Evolutionary conservation across 2,797 vertebrate genomes (phyloP).

Genomic region (Pteropus rufus): DNA sequence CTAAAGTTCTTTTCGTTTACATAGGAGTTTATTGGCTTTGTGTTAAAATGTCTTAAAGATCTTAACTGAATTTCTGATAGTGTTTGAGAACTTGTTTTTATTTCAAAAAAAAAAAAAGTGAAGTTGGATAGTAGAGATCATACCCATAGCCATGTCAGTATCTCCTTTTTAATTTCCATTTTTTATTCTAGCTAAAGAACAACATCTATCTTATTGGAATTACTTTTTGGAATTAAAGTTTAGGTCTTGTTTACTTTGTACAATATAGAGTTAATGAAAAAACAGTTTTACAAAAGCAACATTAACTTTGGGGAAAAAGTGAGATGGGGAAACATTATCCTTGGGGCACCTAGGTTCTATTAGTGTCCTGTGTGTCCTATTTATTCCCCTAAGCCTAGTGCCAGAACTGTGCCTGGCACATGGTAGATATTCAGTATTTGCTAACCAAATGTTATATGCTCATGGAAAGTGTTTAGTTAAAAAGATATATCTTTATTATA

Average conservation of each 20-base stretch:
- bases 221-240: constrained; percentile 26
- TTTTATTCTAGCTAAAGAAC: not conserved
- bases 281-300: not conserved
- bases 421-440: not conserved
- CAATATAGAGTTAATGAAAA: not conserved
- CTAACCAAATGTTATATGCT: not conserved
- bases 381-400: not conserved
- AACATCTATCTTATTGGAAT: not conserved
- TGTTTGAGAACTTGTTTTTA: constrained; percentile 35
- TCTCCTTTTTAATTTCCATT: not conserved
- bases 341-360: not conserved
- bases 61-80: not conserved
- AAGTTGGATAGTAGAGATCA: not conserved
- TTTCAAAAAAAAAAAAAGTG: not conserved
- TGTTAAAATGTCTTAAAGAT: constrained; percentile 3
- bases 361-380: not conserved
- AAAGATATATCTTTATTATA: not conserved
- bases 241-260: not conserved
- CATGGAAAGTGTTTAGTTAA: not conserved
- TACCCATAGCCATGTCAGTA: not conserved
- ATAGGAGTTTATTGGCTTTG: not conserved
- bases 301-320: not conserved
- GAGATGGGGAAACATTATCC: not conserved
- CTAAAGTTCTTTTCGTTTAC: not conserved
- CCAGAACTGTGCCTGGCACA: not conserved